Evolutionary conservation across 2,113 vertebrate species (phyloP), one percentile per base, ranked within the genome.

Genomic region (Eonycteris spelaea): DNA sequence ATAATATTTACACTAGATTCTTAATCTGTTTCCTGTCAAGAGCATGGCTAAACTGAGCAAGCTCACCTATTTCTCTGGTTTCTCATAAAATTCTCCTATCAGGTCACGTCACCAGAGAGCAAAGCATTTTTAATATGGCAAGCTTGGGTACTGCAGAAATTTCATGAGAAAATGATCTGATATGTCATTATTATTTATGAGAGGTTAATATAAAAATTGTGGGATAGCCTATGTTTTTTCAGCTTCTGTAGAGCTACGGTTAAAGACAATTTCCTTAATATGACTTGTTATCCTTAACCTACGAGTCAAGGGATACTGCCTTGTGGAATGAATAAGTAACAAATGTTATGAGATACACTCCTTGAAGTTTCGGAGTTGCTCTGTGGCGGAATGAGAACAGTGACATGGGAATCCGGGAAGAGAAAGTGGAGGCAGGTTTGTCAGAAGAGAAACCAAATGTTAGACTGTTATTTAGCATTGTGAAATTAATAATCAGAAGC

Each of bases 11-110:
- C 18, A 74, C 35, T 30, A 22, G 55, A 74, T 74, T 70, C 33
- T 63, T 86, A 79, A 84, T 91, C 82, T 95, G 30, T 67, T 91
- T 92, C 10, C 35, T 92, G 43, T 92, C 28, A 74, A 77, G 78
- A 33, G 26, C 6, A 82, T 75, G 18, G 71, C 48, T 95, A 77
- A 48, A 51, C 5, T 59, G 45, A 57, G 33, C 15, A 45, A 68
- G 28, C 19, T 79, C 5, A 48, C 35, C 30, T 82, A 38, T 57
- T 53, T 93, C 77, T 92, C 38, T 83, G 35, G 19, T 45, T 89
- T 91, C 78, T 73, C 16, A 18, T 40, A 73, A 53, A 90, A 82
- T 65, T 86, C 35, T 90, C 55, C 4, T 30, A 6, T 80, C 26
- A 80, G 8, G 21, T 71, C 80, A 63, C 30, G 82, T 38, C 53